Evolutionary conservation across 2,113 vertebrate genomes (phyloP).

Genomic region (Perca flavescens): DNA sequence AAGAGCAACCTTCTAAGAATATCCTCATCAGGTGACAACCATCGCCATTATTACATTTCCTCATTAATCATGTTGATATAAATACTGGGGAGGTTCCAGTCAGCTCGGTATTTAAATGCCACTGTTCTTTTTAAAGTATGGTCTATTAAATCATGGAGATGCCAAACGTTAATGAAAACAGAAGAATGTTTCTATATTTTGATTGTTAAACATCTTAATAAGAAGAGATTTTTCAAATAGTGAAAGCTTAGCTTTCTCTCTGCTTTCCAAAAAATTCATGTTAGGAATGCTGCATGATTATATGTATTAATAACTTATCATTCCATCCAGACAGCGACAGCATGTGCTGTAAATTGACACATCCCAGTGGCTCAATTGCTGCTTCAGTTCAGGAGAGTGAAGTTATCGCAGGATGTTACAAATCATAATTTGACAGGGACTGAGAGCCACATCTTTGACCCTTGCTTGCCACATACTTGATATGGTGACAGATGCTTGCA

Average conservation of each 20-base stretch:
- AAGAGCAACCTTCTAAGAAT: slow-evolving; percentile 79
- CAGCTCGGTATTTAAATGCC: slow-evolving; percentile 45
- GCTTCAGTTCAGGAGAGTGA: slow-evolving; percentile 20
- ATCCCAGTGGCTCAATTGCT: slow-evolving; percentile 23
- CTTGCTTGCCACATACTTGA: slow-evolving; percentile 25
- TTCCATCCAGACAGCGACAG: slow-evolving; percentile 28
- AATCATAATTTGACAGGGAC: slow-evolving; percentile 47
- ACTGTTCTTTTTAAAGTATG: neutral
- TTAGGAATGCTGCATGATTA: slow-evolving; percentile 37
- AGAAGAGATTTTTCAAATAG: slow-evolving; percentile 25
- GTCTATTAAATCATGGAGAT: slow-evolving; percentile 13
- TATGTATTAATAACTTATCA: slow-evolving; percentile 63
- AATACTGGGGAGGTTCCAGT: slow-evolving; percentile 61
- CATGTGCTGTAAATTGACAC: slow-evolving; percentile 56
- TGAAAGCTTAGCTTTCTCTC: slow-evolving; percentile 27
- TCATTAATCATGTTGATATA: slow-evolving; percentile 79
- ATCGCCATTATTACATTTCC: slow-evolving; percentile 69
- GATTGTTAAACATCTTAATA: neutral
- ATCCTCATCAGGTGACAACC: slow-evolving; percentile 73
- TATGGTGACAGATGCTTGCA: slow-evolving; percentile 1
- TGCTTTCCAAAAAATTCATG: slow-evolving; percentile 39
- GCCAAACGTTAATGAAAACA: slow-evolving; percentile 1
- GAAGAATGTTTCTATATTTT: slow-evolving; percentile 10
- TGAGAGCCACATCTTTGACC: slow-evolving; percentile 13
- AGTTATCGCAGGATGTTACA: slow-evolving; percentile 54